Base-by-base conservation (phyloP, 2,113 vertebrate genomes). In the Melospiza melodia region DNA sequence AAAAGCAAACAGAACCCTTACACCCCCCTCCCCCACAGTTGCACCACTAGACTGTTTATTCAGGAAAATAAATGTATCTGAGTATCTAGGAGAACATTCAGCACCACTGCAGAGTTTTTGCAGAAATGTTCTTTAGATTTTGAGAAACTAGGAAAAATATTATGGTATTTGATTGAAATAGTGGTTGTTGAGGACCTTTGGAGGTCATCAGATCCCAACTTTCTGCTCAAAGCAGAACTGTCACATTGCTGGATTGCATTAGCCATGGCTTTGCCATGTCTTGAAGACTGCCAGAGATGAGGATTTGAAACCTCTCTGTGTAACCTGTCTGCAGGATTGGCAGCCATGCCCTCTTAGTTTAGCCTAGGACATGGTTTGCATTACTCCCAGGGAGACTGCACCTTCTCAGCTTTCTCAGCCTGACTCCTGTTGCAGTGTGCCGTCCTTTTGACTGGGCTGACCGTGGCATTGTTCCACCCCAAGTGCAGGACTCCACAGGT, bases 371-470 rank as follows among this genome's bases (percentile, higher is more conserved):
- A 3, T 35, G 49, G 37, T 69, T 76, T 84, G 72, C 44, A 48
- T 71, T 80, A 13, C 11, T 81, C 3, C 2, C n/a, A 24, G 1
- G 1, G 20, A 31, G 24, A 17, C 19, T 35, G 25, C 4, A 12
- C 24, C 39, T 91, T 51, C 35, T n/a, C 48, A 72, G 37, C 37
- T 71, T 66, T 62, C 35, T 79, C 35, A 82, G n/a, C 75, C 71
- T 22, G 41, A 35, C 31, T 15, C 39, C n/a, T 8, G 0, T 41
- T 46, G 10, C 48, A 68, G 39, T 1, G 1, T 1, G 1, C 39
- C 46, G 7, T 41, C 33, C 37, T 52, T 71, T 55, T n/a, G 41
- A 13, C 18, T 27, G 63, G 23, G 39, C 58, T 86, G 76, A 25
- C 65, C 0, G 1, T 35, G 62, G 49, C 39, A 48, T 91, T 65